Percentiles rank a stretch among this genome's conserved stretches.
Conservation (phyloP, 2,797 vertebrate species). For the Hafferia zeledoni region DNA sequence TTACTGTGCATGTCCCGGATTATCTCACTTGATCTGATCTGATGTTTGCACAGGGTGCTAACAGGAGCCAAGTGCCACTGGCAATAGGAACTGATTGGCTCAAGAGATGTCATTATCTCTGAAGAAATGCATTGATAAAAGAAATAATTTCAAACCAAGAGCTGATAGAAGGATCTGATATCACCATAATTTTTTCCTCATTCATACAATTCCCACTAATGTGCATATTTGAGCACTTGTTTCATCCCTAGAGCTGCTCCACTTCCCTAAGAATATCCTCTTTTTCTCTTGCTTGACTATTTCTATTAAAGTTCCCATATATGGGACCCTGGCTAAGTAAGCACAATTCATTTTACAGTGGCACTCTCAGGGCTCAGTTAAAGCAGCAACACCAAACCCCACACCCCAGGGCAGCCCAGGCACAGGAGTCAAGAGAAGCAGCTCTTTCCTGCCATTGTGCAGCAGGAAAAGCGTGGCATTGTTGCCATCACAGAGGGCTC, state of each 20-base stretch:
- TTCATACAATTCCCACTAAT: background rate
- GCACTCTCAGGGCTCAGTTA: background rate
- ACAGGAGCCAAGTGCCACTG: slow-evolving; percentile 39
- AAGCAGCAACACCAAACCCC: background rate
- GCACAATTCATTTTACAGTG: background rate
- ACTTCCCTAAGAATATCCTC: background rate
- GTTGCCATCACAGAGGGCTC: background rate
- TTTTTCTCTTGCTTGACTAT: background rate
- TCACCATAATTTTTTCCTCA: background rate
- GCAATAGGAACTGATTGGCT: slow-evolving; percentile 50
- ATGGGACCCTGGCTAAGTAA: background rate
- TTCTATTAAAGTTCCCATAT: background rate
- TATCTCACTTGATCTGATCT: slow-evolving; percentile 40
- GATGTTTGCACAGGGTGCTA: slow-evolving; percentile 35
- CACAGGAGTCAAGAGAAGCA: background rate
- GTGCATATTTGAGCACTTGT: background rate
- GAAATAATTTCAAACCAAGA: slow-evolving; percentile 19
- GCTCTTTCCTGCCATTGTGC: background rate
- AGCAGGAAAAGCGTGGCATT: background rate
- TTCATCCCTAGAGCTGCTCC: background rate
- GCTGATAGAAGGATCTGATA: background rate
- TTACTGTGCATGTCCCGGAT: background rate
- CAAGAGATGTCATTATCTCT: slow-evolving; percentile 41
- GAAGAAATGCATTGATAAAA: slow-evolving; percentile 30
- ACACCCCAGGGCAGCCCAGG: rapidly evolving